Base-by-base conservation (phyloP, 2,888 invertebrate genomes). In the Leptinotarsa juncta region DNA sequence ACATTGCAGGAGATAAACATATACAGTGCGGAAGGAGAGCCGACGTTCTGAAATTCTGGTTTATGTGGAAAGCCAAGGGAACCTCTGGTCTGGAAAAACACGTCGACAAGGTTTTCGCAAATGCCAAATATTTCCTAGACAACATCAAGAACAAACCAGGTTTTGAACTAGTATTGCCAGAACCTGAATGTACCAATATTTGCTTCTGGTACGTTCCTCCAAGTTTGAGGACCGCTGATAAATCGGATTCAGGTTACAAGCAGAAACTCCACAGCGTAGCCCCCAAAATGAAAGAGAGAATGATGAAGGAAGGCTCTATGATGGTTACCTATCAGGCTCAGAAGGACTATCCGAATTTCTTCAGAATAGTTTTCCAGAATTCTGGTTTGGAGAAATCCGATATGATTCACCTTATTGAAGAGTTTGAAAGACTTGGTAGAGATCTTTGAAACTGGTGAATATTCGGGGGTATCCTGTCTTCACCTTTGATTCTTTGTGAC, bases 1-100 rank as follows among this genome's bases (percentile, higher is more conserved):
- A 12, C 42, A 57, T 82, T 81, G n/a, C 48, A 1, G 96, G 96
- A 0, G 96, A 96, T 85, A 98, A 98, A 85, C 96, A 97, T 82
- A 94, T 99, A 57, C 98, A 99, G 86, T 99, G 98, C 86, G 98
- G 98, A 0, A 91, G 99, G 0, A 92, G 97, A 81, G 98, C 97
- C 1, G 98, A 99, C 86, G 96, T 98, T 14, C 91, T 98, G 77
- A 99, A 99, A 88, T 95, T 98, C 87, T 99, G 98, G 98, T 94
- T 97, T 85, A 97, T 97, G 96, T 98, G 98, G 98, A 96, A 97
- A 84, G 97, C 98, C 5, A 98, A 98, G 88, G 96, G 96, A 1
- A 93, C 92, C 0, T 88, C 89, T 65, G 96, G 96, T 0, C 90
- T 96, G 49, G 94, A 94, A 82, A 90, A 91, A 71, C 96, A 96